Percentiles rank a stretch among this genome's conserved stretches.
Evolutionary conservation across 2,888 invertebrate genomes (phyloP).

Genomic region (Lepidocyrtinus sp.): DNA sequence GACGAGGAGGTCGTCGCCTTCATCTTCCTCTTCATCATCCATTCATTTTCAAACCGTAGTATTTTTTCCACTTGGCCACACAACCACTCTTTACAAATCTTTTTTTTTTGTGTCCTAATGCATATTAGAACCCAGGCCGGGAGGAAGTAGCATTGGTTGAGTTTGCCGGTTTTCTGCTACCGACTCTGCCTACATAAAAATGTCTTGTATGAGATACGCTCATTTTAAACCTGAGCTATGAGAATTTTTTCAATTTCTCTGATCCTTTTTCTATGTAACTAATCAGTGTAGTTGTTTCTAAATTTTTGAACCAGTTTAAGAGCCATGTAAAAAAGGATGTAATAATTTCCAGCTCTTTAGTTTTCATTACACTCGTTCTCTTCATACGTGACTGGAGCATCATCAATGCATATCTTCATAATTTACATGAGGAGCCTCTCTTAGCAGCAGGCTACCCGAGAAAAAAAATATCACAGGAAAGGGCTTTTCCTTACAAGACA

Average conservation of each 20-base stretch:
- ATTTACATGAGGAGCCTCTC: no score
- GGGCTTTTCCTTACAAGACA: not conserved
- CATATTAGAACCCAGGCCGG: not conserved
- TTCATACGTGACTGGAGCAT: slow-evolving; percentile 5
- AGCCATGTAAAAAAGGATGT: not conserved
- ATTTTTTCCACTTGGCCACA: slow-evolving; percentile 12
- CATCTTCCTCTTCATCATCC: not conserved
- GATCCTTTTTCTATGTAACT: not conserved
- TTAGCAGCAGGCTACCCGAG: not conserved
- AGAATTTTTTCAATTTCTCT: slow-evolving; percentile 6
- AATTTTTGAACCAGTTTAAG: not conserved
- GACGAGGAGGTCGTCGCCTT: slow-evolving; percentile 11
- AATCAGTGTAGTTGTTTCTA: not conserved
- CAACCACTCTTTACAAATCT: not conserved
- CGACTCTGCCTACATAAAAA: not conserved
- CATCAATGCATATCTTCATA: slow-evolving; percentile 10
- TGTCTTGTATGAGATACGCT: not conserved
- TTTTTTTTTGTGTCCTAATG: not conserved
- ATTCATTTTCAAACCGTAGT: not conserved
- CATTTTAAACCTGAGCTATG: not conserved
- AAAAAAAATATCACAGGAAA: not conserved
- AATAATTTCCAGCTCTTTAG: not conserved
- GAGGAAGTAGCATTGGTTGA: slow-evolving; percentile 4
- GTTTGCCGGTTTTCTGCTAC: not conserved
- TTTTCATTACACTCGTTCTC: not conserved